phyloP scores from a whole-genome alignment of 2,113 vertebrate species.

The Gobius niger region DNA sequence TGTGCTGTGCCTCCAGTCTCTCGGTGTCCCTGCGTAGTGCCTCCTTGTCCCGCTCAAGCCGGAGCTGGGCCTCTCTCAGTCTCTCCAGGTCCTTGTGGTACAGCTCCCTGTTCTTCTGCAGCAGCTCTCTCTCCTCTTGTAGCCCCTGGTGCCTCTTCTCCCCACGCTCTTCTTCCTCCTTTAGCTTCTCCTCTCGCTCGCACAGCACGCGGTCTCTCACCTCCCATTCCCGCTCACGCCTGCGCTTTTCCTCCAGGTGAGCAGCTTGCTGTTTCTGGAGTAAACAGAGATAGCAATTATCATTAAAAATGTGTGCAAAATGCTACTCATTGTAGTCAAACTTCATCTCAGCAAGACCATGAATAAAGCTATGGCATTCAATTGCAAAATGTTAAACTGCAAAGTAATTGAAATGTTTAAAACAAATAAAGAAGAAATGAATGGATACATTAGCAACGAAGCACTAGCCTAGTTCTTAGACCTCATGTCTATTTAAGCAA shows the following conservation, averaged over 20 bases:
- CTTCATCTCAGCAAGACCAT: too few species aligned
- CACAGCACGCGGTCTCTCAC: conserved; percentile 74
- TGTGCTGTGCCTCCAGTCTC: conserved; percentile 62
- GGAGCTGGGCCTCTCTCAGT: conserved; percentile 78
- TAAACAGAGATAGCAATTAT: neutral
- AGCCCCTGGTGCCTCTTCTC: conserved; percentile 66
- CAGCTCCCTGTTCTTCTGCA: conserved; percentile 76
- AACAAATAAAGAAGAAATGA: too few species aligned
- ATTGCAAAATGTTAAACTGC: too few species aligned
- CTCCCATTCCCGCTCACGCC: conserved; percentile 82
- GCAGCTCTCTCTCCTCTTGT: conserved; percentile 71
- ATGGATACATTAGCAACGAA: too few species aligned
- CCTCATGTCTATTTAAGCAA: too few species aligned
- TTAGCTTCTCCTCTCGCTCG: conserved; percentile 73
- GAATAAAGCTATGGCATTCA: too few species aligned
- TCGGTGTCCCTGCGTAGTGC: conserved; percentile 45
- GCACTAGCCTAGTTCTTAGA: too few species aligned
- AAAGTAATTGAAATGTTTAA: too few species aligned
- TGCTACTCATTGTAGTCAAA: too few species aligned
- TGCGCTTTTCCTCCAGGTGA: conserved; percentile 81
- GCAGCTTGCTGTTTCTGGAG: conserved; percentile 83
- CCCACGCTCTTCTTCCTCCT: conserved; percentile 73
- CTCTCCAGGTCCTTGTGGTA: conserved; percentile 85
- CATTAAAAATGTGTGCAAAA: neutral
- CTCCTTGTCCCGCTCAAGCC: conserved; percentile 81